phyloP scores from a whole-genome alignment of 2,113 vertebrate genomes.

The Mirounga angustirostris region DNA sequence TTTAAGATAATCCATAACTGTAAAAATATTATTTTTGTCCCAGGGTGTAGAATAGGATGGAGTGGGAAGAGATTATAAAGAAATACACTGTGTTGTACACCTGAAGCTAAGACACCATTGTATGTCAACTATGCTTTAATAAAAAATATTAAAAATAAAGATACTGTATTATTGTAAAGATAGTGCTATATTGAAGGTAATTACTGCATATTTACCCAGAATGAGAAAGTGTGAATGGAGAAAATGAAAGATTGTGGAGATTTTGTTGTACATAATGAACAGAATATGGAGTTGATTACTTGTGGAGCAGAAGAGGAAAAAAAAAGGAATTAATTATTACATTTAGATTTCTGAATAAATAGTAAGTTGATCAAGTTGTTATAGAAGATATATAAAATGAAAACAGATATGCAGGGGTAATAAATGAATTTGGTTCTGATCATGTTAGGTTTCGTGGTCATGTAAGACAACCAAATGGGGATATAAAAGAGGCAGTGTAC shows the following conservation, averaged over 20 bases:
- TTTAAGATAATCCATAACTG: not conserved
- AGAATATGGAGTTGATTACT: not conserved
- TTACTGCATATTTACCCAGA: not conserved
- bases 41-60: not conserved
- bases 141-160: not conserved
- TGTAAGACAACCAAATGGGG: not conserved
- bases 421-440: not conserved
- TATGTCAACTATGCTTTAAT: not conserved
- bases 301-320: not conserved
- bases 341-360: not conserved
- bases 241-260: not conserved
- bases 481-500: not conserved
- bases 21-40: not conserved
- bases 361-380: not conserved
- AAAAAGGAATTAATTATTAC: not conserved
- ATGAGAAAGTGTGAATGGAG: not conserved
- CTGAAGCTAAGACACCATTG: not conserved
- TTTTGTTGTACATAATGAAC: not conserved
- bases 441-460: not conserved
- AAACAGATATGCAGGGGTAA: no score
- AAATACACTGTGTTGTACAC: not conserved
- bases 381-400: not conserved
- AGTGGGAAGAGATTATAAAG: not conserved
- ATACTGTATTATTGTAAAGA: not conserved
- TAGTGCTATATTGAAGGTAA: not conserved